Evolutionary conservation across 2,888 invertebrate genomes (phyloP).

Genomic region (Tetragnatha montana): DNA sequence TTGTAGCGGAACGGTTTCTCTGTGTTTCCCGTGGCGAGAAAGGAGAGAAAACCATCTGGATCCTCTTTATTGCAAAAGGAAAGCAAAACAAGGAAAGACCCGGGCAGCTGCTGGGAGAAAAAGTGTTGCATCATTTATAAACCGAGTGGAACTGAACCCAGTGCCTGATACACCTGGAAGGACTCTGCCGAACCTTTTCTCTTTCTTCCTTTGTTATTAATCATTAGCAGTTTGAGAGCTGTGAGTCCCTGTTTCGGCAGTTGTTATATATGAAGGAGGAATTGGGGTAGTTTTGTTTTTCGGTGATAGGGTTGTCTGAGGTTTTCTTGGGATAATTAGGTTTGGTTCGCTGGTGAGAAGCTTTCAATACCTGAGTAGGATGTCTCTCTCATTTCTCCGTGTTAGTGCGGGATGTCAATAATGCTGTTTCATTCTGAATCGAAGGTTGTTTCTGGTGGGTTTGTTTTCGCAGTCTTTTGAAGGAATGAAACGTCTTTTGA

Average conservation of each 20-base stretch:
- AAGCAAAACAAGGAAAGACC: conserved; percentile 18
- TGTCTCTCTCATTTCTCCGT: no score
- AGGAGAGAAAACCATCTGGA: conserved; percentile 36
- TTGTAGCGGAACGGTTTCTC: conserved; percentile 5
- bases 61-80: conserved; percentile 14
- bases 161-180: conserved; percentile 38
- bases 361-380: neutral
- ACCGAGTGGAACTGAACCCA: conserved; percentile 9
- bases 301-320: neutral
- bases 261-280: neutral
- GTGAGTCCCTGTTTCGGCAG: conserved; percentile 1
- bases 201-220: conserved; percentile 38
- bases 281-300: neutral
- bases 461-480: no score
- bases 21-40: neutral
- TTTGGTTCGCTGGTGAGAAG: neutral
- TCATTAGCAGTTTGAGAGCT: conserved; percentile 35
- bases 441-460: no score
- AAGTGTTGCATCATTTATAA: conserved; percentile 57
- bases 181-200: conserved; percentile 12
- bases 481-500: no score
- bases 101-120: conserved; percentile 20
- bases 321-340: neutral
- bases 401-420: no score
- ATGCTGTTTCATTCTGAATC: no score